Evolutionary conservation across 1,140 invertebrate species (phyloP).

Genomic region (Colletes gigas): DNA sequence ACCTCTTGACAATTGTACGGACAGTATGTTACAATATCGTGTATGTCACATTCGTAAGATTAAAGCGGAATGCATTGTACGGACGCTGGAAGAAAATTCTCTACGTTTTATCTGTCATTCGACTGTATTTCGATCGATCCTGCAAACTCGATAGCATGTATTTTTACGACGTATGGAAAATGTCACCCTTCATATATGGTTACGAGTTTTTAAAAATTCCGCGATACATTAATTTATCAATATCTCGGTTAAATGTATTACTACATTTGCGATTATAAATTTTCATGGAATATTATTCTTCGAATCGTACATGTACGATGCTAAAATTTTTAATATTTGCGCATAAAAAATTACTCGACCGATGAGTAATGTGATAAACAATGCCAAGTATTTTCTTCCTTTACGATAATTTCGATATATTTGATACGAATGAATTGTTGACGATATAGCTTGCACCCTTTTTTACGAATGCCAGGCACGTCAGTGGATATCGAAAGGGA

Average conservation of each 20-base stretch:
- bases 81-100: not conserved
- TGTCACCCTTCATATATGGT: not conserved
- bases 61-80: too few species aligned
- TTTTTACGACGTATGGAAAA: not conserved
- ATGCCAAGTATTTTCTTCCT: not conserved
- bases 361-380: not conserved
- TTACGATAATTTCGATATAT: not conserved
- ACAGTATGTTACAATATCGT: not conserved
- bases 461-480: conserved; percentile 38
- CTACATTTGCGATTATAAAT: not conserved
- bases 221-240: not conserved
- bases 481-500: conserved; percentile 73
- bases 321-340: not conserved
- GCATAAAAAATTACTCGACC: not conserved
- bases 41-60: not conserved
- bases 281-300: not conserved
- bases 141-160: not conserved
- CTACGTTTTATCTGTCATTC: not conserved
- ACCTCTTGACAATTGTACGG: not conserved
- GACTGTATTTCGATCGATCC: not conserved
- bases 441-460: conserved; percentile 17
- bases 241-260: not conserved
- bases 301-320: too few species aligned
- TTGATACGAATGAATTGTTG: not conserved
- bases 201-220: not conserved